Base-by-base conservation (phyloP, 2,888 invertebrate genomes). In the Heliconius ismenius region DNA sequence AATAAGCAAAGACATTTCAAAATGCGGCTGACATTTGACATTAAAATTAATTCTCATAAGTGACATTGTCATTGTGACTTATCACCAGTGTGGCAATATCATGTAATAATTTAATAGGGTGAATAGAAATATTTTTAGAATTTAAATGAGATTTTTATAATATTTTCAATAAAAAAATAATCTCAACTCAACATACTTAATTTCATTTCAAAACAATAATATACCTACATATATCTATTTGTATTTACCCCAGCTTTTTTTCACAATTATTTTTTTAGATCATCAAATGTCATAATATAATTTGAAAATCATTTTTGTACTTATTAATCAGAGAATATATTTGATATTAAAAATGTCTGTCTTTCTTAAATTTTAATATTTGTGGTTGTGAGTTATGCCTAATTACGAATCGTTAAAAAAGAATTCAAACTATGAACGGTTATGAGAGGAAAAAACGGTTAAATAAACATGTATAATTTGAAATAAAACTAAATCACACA, bases 1-100 rank as follows among this genome's bases (percentile, higher is more conserved):
- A 82, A 82, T 84, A 85, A 88, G 81, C 78, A 81, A 82, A 76
- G 77, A 49, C 81, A 81, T 81, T 77, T 79, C 79, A 77, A 74
- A 72, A 65, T 68, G 13, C 21, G 21, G 9, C n/a, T 78, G 78
- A 76, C 74, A 73, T 39, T n/a, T 70, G 74, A 69, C 74, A 74
- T 58, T 70, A 26, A 6, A 21, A n/a, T 67, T 0, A 58, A 26
- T 26, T 26, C 62, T 62, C 26, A 63, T 58, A 67, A 73, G 15
- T 74, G 68, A 73, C 73, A 64, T 68, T 76, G 72, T 58, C 76
- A 67, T 24, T 13, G 67, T 21, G 10, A 54, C 32, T 49, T 21
- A 49, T 21, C 18, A 49, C 49, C 49, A 21, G 49, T 49, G 49
- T 21, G 9, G 49, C 21, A 21, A 49, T 21, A 49, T 49, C 49